Base-by-base conservation (phyloP, 2,113 vertebrate genomes). In the Hyperoodon ampullatus region DNA sequence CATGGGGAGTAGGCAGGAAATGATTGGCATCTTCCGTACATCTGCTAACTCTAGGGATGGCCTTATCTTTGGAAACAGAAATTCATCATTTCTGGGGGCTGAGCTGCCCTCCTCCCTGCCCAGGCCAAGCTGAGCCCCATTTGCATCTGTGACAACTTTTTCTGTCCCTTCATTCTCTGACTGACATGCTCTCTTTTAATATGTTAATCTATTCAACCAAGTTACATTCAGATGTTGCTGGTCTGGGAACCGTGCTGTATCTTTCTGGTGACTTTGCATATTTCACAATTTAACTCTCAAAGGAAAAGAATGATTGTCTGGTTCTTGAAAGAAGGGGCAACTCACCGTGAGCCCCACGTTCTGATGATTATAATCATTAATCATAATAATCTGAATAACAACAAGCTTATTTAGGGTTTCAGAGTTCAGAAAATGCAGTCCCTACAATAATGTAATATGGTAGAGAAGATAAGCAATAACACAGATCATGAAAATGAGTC, bases 131-230 rank as follows among this genome's bases (percentile, higher is more conserved):
- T 14, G 42, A 88, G 24, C 14, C 33, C 78, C 7, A 0, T 75
- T 81, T 80, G 47, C 88, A 60, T 74, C 80, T 65, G 61, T 65
- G 78, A 89, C 44, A 90, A 66, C 74, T 80, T 88, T 93, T 94
- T 55, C 88, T 72, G 33, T 75, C 33, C 42, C 61, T 92, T 75
- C 63, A 58, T 74, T 65, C 21, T 61, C 47, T 97, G 96, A 95
- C 65, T 97, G 94, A 95, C 93, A 82, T 39, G 23, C 18, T 77
- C 47, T 90, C 58, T 88, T 92, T 71, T 61, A 92, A 86, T 88
- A 97, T 96, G 84, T 35, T 97, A 97, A 97, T 93, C n/a, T 88
- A 96, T 94, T 97, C 94, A 50, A 71, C 84, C 58, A 90, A 90
- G 88, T 75, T 87, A 63, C 47, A 71, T 90, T 97, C 90, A 83